Conservation (phyloP, 2,113 vertebrate species). For the Silurus glanis region DNA sequence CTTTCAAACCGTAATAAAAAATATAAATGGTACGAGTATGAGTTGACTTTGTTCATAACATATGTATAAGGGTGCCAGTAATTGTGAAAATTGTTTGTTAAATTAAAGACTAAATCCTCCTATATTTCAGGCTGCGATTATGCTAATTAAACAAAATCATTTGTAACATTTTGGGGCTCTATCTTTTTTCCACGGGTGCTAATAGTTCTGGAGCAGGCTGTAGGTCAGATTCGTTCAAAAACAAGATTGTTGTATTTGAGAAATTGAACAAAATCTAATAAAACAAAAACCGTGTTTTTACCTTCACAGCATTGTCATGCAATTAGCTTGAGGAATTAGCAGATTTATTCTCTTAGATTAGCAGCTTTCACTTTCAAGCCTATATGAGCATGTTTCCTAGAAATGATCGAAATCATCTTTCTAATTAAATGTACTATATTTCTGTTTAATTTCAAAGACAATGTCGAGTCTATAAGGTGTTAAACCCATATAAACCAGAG, state of each 20-base stretch:
- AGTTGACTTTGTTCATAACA: background rate
- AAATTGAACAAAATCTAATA: background rate
- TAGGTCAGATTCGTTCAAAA: background rate
- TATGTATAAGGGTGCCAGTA: background rate
- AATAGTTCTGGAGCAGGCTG: background rate
- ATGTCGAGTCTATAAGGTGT: background rate
- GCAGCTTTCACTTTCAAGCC: background rate
- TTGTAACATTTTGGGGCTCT: background rate
- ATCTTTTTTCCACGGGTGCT: background rate
- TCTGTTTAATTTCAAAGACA: background rate
- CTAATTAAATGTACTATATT: background rate
- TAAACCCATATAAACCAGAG: conserved; percentile 2
- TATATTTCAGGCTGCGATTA: background rate
- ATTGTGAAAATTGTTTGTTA: background rate
- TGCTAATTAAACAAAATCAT: background rate
- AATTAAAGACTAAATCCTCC: background rate
- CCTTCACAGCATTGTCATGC: background rate
- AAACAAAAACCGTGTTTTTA: background rate
- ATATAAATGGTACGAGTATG: background rate
- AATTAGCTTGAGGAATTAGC: background rate
- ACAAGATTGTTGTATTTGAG: background rate
- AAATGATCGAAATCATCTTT: background rate
- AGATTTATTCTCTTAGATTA: background rate
- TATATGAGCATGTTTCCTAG: background rate
- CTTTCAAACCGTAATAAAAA: background rate